Percentiles rank a stretch among this genome's conserved stretches.
These are phyloP conservation scores for Orthochromis malagaraziensis DNA, from an alignment of 2,113 vertebrate genomes.

Conservation along the genomic window DNA sequence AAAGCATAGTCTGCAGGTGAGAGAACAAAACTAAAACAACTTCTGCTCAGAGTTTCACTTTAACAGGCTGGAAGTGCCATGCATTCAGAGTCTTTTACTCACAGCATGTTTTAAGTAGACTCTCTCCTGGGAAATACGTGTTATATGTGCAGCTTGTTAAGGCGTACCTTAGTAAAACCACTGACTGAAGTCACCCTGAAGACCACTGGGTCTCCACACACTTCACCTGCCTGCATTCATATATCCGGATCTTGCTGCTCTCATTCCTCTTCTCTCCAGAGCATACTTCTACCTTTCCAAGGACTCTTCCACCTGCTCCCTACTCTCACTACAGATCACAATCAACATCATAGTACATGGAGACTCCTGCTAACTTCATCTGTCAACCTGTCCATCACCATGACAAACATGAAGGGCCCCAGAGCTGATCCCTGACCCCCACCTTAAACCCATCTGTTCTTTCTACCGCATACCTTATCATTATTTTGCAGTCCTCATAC, in stretches of 20 bases:
- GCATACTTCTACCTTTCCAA: neutral
- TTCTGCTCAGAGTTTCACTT: neutral
- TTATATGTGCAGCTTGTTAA: neutral
- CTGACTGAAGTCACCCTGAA: neutral
- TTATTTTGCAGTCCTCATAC: neutral
- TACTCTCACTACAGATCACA: neutral
- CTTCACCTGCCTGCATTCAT: neutral
- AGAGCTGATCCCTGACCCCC: neutral
- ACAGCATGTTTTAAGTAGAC: neutral
- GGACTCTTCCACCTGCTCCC: neutral
- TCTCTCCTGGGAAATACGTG: neutral
- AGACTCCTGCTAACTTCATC: neutral
- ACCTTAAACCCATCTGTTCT: neutral
- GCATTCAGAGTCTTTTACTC: neutral
- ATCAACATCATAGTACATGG: neutral
- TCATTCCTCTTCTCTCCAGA: neutral
- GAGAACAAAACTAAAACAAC: neutral
- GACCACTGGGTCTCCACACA: neutral
- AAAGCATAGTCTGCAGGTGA: neutral
- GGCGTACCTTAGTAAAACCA: neutral
- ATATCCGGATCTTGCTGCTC: neutral
- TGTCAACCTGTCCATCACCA: neutral
- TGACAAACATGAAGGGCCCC: neutral
- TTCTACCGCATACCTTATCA: neutral
- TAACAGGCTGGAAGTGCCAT: neutral